Evolutionary conservation across 2,797 vertebrate species (phyloP), one percentile per base, ranked within the genome.

Genomic region (Hippopotamyrus pictus): DNA sequence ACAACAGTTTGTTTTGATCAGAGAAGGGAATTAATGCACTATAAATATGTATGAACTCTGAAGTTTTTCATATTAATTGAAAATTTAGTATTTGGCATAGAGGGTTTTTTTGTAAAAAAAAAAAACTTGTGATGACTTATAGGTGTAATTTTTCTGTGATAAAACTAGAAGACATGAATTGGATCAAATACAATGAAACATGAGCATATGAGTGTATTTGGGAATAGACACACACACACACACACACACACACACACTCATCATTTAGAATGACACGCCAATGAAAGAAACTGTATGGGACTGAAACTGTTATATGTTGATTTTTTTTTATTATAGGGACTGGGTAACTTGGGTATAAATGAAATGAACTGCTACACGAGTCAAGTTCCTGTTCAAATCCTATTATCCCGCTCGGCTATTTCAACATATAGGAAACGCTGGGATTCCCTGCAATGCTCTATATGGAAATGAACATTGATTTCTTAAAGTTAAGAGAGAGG

Each of bases 401-500:
- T 93, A 93, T 95, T 95, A 93, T 93, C 85, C 91, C 44, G 84
- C 44, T 1, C 90, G 86, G 89, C 90, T 90, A 89, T 93, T 94
- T 91, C 92, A 92, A 94, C 93, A 93, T 93, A 92, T 93, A 83
- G 91, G 93, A 93, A 95, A 95, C 93, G 92, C 93, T 94, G 17
- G 88, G 91, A 89, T 90, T 92, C 89, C 91, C 90, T 91, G 76
- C 91, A 89, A 76, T 90, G 91, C 91, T 92, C 87, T 89, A 94
- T 89, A 94, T 95, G 95, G 92, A 95, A 93, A 95, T 94, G 73
- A 92, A 54, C 89, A 95, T 95, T 91, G 94, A 96, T 95, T 93
- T 90, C 69, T 82, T 90, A 8, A 57, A 59, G 53, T 76, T 29
- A 83, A 37, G 89, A 37, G 73, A 62, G 88, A 22, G 91, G 90